Base-by-base conservation (phyloP, 2,113 vertebrate genomes). In the Neoarius graeffei region DNA sequence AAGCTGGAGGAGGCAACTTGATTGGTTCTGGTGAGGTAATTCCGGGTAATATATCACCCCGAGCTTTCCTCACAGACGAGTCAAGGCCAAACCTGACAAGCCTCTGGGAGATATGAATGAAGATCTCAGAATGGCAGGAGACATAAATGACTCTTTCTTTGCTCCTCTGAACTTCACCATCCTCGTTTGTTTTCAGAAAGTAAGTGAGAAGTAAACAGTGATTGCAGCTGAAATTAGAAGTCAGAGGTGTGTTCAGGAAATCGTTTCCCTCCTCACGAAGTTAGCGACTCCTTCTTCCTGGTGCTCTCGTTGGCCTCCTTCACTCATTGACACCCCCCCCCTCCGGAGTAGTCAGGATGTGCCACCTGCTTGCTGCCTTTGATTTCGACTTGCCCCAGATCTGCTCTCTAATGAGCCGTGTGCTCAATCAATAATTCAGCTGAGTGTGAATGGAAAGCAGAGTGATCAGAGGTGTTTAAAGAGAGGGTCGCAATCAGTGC, bases 401-500 rank as follows among this genome's bases (percentile, higher is more conserved):
- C 95, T 95, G 94, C 95, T 93, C 93, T 93, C 93, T 96, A 94
- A 94, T 91, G 95, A 97, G 96, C 94, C 91, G 92, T 94, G 94
- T 94, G 95, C 94, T 94, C 94, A 95, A 96, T 98, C 96, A 95
- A 95, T 97, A 97, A 97, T 97, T 96, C 95, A 96, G 89, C 67
- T 92, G 93, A 91, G 89, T 94, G 89, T 93, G 94, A 95, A 93
- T 95, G 94, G 92, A 87, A 92, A 88, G 30, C 92, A 90, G 88
- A 73, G 74, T 93, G 92, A 96, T 94, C 94, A 95, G 93, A 66
- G 89, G 79, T 59, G 79, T 77, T 94, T 93, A 94, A 92, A 94
- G 94, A 95, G 92, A 92, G 93, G 89, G 92, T 93, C 87, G 90
- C 92, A 95, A 96, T 96, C 96, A 96, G 93, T 86, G 85, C 80